A percentile compares a stretch with the other conserved stretches of the same genome.
Evolutionary conservation across 2,113 vertebrate species (phyloP).

Genomic region (Halcyon senegalensis): DNA sequence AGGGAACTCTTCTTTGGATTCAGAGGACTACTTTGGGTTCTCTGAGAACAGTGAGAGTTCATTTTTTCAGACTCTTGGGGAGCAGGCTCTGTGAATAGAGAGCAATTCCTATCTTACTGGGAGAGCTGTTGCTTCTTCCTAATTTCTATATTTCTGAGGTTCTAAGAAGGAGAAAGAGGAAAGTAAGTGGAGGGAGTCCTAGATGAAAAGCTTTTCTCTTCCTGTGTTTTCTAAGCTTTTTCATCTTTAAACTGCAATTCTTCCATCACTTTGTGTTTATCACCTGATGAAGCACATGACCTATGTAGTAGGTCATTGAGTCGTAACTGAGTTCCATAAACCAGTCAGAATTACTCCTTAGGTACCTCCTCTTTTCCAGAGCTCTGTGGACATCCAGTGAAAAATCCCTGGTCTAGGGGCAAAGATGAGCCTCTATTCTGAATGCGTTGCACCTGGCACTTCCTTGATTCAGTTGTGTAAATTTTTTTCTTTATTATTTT

Average conservation of each 20-base stretch:
- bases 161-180: not conserved
- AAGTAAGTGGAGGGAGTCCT: not conserved
- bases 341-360: not conserved
- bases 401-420: not conserved
- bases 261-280: not conserved
- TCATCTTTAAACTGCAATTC: not conserved
- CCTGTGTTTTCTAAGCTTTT: not conserved
- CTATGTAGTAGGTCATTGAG: not conserved
- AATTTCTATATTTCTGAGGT: not conserved
- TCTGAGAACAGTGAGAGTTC: not conserved
- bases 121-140: not conserved
- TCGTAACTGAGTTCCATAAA: not conserved
- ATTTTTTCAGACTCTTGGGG: not conserved
- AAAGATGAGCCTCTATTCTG: not conserved
- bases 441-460: not conserved
- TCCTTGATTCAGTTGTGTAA: not conserved
- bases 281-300: not conserved
- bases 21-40: not conserved
- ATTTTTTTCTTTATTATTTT: not conserved
- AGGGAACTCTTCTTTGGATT: not conserved
- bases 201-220: not conserved
- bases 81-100: not conserved
- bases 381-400: not conserved
- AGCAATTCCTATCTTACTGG: not conserved
- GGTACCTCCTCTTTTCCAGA: not conserved